Evolutionary conservation across 2,797 vertebrate species (phyloP).

Genomic region (Macrochelys suwanniensis): DNA sequence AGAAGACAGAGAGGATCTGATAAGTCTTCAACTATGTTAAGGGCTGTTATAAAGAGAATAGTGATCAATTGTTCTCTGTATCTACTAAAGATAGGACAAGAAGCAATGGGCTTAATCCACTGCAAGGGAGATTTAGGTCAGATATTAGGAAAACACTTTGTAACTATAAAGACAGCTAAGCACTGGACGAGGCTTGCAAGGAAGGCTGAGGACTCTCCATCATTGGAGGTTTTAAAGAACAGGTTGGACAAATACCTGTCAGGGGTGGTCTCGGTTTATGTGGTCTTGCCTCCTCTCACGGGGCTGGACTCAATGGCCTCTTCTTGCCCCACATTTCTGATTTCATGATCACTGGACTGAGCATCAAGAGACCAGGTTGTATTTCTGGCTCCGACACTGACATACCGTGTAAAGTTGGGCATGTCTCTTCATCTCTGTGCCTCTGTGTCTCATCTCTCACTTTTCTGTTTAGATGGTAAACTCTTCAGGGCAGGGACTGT

Average conservation of each 20-base stretch:
- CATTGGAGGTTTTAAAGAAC: neutral
- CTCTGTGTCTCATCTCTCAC: neutral
- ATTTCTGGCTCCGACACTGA: neutral
- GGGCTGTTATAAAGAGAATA: neutral
- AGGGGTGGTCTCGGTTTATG: neutral
- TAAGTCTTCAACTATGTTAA: neutral
- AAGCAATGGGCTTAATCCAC: neutral
- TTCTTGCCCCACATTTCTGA: neutral
- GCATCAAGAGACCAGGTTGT: neutral
- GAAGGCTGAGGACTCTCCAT: neutral
- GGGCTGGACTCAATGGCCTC: neutral
- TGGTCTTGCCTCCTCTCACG: neutral
- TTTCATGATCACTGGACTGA: neutral
- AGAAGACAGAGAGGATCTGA: neutral
- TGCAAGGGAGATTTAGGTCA: neutral
- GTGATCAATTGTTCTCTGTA: neutral
- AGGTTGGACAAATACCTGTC: no score
- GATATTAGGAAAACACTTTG: neutral
- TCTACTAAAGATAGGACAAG: neutral
- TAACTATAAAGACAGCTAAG: neutral
- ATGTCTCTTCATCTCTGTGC: fast-evolving
- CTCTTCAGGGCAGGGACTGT: neutral
- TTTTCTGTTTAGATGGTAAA: neutral
- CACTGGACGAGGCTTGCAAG: neutral
- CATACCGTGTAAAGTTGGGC: fast-evolving